Evolutionary conservation across 2,113 vertebrate species (phyloP).

Genomic region (Chelonoidis abingdonii): DNA sequence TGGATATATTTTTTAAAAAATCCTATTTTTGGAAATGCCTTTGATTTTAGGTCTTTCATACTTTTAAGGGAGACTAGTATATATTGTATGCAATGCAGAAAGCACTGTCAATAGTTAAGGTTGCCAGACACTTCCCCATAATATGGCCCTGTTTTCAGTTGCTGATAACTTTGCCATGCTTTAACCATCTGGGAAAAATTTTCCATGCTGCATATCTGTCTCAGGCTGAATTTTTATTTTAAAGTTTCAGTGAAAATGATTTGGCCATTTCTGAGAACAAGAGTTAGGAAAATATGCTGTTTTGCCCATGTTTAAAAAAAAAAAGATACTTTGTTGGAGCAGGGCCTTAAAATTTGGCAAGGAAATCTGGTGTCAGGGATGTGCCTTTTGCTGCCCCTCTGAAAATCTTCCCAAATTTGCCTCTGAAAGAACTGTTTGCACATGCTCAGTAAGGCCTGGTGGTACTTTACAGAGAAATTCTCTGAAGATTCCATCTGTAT

Average conservation of each 20-base stretch:
- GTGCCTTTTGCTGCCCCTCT: neutral
- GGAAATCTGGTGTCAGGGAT: neutral
- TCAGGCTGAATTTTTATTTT: neutral
- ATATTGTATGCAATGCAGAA: neutral
- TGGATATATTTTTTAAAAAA: neutral
- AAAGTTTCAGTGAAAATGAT: neutral
- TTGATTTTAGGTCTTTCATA: neutral
- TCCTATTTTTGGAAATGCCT: neutral
- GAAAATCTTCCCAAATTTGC: neutral
- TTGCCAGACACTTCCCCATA: neutral
- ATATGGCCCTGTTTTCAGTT: neutral
- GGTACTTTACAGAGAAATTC: neutral
- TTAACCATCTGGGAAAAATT: neutral
- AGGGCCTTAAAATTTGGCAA: neutral
- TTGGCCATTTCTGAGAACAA: neutral
- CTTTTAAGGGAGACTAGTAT: neutral
- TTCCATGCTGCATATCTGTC: neutral
- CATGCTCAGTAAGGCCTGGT: neutral
- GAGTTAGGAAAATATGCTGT: neutral
- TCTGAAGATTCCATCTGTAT: neutral
- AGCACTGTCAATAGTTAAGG: neutral
- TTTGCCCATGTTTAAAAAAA: neutral
- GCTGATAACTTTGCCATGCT: neutral
- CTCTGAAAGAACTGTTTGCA: neutral
- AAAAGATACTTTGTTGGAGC: neutral